These are phyloP conservation scores for Amphimedon queenslandica DNA, from an alignment of 37 sponge, comb jelly and placozoan genomes.

Conservation along the genomic window DNA sequence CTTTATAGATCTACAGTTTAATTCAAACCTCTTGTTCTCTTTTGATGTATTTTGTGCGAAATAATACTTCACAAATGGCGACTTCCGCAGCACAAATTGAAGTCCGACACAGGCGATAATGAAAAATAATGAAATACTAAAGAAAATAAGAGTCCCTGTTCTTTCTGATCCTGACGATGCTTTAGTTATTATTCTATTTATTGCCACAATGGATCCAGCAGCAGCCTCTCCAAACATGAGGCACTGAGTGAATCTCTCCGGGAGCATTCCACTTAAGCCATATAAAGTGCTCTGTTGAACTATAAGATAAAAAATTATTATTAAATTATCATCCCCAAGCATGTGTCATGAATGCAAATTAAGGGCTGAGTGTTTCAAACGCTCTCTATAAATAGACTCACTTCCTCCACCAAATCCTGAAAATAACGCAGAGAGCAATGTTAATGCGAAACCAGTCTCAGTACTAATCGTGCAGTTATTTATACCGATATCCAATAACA, in stretches of 20 bases:
- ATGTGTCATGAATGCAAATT: too few relatives aligned
- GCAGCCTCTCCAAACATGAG: conserved; percentile 87
- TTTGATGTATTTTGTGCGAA: neutral
- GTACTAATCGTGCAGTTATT: conserved; percentile 38
- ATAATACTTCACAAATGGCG: conserved; percentile 63
- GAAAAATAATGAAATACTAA: conserved; percentile 69
- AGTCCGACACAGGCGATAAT: conserved; percentile 66
- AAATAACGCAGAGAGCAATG: conserved; percentile 33
- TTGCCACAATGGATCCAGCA: conserved; percentile 63
- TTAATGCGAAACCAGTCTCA: conserved; percentile 37
- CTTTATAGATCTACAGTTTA: too few relatives aligned
- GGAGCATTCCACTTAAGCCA: conserved; percentile 87
- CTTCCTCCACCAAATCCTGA: conserved; percentile 65
- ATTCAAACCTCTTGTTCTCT: too few relatives aligned
- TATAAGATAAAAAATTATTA: conserved; percentile 17
- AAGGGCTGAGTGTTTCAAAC: neutral
- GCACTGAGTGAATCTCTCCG: conserved; percentile 61
- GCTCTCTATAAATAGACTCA: neutral
- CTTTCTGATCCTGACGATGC: conserved; percentile 34
- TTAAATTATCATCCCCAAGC: too few relatives aligned
- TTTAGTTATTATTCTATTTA: conserved; percentile 77
- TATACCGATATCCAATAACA: conserved; percentile 62
- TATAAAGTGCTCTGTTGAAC: conserved; percentile 91
- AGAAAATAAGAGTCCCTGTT: conserved; percentile 68
- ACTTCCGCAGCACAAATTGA: conserved; percentile 42